phyloP scores from a whole-genome alignment of 2,113 vertebrate species.

The Varanus komodoensis region DNA sequence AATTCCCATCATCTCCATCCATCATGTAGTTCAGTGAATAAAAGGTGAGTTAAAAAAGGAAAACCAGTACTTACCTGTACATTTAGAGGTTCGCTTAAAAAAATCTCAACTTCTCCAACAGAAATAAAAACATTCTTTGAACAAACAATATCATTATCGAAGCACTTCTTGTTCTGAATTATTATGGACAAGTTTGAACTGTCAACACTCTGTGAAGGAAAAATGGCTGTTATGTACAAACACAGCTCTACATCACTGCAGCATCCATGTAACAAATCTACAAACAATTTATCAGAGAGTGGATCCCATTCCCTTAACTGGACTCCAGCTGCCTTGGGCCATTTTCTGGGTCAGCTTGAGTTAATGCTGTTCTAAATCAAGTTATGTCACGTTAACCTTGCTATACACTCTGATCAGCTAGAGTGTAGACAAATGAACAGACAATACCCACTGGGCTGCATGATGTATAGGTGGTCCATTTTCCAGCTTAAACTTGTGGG shows the following conservation, averaged over 20 bases:
- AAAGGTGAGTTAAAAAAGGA: slow-evolving; percentile 49
- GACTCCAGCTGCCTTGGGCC: not conserved
- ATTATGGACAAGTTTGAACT: slow-evolving; percentile 91
- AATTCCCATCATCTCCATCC: not conserved
- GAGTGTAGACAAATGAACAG: not conserved
- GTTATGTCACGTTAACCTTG: slow-evolving; percentile 13
- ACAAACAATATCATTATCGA: slow-evolving; percentile 97
- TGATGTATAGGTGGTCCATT: not conserved
- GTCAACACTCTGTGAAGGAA: slow-evolving; percentile 84
- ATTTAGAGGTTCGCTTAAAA: slow-evolving; percentile 90
- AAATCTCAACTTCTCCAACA: slow-evolving; percentile 91
- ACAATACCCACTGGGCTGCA: not conserved
- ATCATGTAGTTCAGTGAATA: slow-evolving; percentile 35
- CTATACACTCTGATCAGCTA: slow-evolving; percentile 13
- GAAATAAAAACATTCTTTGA: slow-evolving; percentile 94
- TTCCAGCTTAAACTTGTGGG: not conserved
- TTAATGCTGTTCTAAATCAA: slow-evolving; percentile 22
- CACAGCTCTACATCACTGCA: slow-evolving; percentile 22
- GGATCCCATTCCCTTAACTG: not conserved
- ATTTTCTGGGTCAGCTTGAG: slow-evolving; percentile 16
- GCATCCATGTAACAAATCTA: slow-evolving; percentile 13
- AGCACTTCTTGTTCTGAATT: slow-evolving; percentile 96
- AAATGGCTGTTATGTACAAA: slow-evolving; percentile 55
- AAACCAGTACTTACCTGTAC: slow-evolving; percentile 85
- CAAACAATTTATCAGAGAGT: not conserved